phyloP scores from a whole-genome alignment of 1,140 invertebrate species.

The Trypoxylus dichotomus region DNA sequence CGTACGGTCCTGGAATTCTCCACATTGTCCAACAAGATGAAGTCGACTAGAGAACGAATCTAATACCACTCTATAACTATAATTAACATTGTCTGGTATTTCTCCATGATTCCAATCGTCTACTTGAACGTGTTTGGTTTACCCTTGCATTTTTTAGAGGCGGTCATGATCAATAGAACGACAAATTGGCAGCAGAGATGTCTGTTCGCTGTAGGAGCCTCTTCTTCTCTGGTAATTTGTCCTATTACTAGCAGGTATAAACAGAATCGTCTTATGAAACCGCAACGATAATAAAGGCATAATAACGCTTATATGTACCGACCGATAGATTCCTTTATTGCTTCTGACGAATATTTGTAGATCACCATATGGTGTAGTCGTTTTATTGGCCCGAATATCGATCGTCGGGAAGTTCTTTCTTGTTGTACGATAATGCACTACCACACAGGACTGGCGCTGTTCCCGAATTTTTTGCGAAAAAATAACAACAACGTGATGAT shows the following conservation, averaged over 20 bases:
- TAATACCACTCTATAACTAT: background rate
- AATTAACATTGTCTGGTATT: conserved; percentile 20
- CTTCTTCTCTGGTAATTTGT: background rate
- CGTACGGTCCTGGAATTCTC: background rate
- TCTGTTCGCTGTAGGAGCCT: too few species aligned
- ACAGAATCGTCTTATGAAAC: background rate
- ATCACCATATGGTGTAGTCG: too few species aligned
- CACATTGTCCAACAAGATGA: background rate
- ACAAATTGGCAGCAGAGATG: background rate
- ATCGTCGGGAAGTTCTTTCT: too few species aligned
- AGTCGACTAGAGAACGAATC: background rate
- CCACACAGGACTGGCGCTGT: too few species aligned
- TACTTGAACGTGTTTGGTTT: background rate
- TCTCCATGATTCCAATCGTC: background rate
- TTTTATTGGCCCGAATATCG: too few species aligned
- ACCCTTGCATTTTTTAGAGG: background rate
- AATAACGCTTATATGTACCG: background rate
- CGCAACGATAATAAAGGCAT: background rate
- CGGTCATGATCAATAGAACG: background rate
- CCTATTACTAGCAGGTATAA: background rate
- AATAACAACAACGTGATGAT: too few species aligned
- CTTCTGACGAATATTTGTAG: too few species aligned
- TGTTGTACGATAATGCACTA: too few species aligned
- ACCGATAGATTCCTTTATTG: too few species aligned
- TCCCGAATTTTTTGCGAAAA: too few species aligned